These are phyloP conservation scores for Deladenus siricidicola DNA, from an alignment of 2,888 invertebrate species.

Conservation along the genomic window DNA sequence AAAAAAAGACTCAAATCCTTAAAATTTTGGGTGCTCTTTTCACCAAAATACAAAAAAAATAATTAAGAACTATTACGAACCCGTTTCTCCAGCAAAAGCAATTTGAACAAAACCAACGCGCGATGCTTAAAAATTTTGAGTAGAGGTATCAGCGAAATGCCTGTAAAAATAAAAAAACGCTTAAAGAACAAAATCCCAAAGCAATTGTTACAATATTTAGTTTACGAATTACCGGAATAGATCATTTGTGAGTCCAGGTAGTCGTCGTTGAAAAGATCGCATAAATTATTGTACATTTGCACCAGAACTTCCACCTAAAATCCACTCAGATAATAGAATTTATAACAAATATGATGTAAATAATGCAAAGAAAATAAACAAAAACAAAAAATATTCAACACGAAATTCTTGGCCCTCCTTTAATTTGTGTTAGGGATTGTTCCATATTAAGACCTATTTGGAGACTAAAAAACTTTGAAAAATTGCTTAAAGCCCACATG, in stretches of 20 bases:
- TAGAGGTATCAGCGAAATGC: constrained; percentile 72
- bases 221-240: constrained; percentile 59
- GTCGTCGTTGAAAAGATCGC: constrained; percentile 67
- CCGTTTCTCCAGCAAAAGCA: constrained; percentile 73
- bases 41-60: too few relatives aligned
- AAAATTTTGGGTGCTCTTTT: too few relatives aligned
- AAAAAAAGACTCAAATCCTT: too few relatives aligned
- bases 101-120: constrained; percentile 80
- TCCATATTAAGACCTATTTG: too few relatives aligned
- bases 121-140: constrained; percentile 82
- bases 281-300: constrained; percentile 83
- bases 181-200: constrained; percentile 45
- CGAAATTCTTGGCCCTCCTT: too few relatives aligned
- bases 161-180: constrained; percentile 59
- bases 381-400: background rate
- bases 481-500: too few relatives aligned
- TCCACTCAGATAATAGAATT: too few relatives aligned
- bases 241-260: constrained; percentile 60
- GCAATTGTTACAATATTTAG: background rate
- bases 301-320: constrained; percentile 61
- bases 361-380: background rate
- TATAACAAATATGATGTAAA: too few relatives aligned
- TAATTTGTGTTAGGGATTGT: too few relatives aligned
- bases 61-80: constrained; percentile 40
- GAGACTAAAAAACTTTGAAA: too few relatives aligned